Evolutionary conservation across 1,140 invertebrate species (phyloP), one percentile per base, ranked within the genome.

Genomic region (Drosophila kanapiae): DNA sequence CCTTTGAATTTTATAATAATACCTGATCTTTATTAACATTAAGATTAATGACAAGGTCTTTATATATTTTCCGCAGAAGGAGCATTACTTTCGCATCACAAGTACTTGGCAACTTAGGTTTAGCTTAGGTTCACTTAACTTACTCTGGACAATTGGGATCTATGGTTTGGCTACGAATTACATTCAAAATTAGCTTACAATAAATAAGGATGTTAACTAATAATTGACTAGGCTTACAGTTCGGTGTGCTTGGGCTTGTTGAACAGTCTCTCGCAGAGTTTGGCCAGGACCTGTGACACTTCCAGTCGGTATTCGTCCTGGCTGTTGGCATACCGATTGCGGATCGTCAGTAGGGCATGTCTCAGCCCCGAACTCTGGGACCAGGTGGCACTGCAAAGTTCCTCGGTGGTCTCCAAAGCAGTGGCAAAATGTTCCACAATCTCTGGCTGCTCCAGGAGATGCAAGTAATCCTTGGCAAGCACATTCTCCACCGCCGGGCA

Each of bases 291-390:
- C 45, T 91, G 72, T 0, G 91, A 72, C 3, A 92, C 61, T 57
- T 92, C 91, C 27, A 78, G 16, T 31, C 67, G 78, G 62, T 90
- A 92, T 47, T 92, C 91, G 48, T 92, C 90, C 59, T 79, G 18
- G 35, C 77, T 87, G 38, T 82, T 65, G 1, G 51, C 42, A 49
- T 67, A 92, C 42, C 83, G 75, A 47, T 91, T 90, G 27, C 83
- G 78, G 8, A 92, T 47, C 0, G 86, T 86, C 1, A 91, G 33
- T 8, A 92, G 48, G 2, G 78, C 80, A 53, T 92, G 78, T 2
- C 79, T 65, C 13, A 92, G 51, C 4, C 62, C 40, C 0, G 79
- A 47, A 37, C 75, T 92, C n/a, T 90, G 60, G 0, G 84, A 71
- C 91, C 91, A 92, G 13, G 76, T n/a, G 1, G 68, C 31, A 18